These are phyloP conservation scores for Nowickia ferox DNA, from an alignment of 2,888 invertebrate genomes.

Conservation along the genomic window DNA sequence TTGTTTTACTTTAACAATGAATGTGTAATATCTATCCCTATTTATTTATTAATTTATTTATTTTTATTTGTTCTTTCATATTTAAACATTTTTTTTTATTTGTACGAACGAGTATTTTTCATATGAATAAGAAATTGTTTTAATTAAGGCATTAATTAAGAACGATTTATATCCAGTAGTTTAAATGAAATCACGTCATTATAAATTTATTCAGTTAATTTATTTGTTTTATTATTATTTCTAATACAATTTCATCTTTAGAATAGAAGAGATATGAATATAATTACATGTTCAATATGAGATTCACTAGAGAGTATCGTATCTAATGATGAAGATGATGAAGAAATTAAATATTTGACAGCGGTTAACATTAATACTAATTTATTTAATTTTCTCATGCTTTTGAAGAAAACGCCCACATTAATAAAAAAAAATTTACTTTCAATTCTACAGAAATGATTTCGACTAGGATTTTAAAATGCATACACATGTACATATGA, in stretches of 20 bases:
- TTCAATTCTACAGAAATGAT: neutral
- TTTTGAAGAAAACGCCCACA: conserved; percentile 29
- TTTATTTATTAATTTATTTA: conserved; percentile 49
- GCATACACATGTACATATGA: neutral
- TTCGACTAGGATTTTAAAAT: neutral
- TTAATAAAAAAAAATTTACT: neutral
- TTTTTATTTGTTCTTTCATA: conserved; percentile 26
- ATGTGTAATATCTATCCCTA: conserved; percentile 39
- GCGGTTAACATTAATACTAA: conserved; percentile 56
- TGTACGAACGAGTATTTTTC: neutral
- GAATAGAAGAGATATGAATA: conserved; percentile 50
- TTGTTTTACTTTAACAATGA: conserved; percentile 55
- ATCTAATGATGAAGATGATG: neutral
- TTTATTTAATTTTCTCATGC: conserved; percentile 51
- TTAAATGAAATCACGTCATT: conserved; percentile 71
- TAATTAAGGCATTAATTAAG: conserved; percentile 71
- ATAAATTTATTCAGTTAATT: conserved; percentile 59
- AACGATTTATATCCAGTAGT: conserved; percentile 68
- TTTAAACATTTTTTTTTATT: conserved; percentile 25
- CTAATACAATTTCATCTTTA: conserved; percentile 41
- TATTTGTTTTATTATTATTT: conserved; percentile 37
- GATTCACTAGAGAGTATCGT: neutral
- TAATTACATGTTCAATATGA: conserved; percentile 57
- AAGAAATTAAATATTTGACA: conserved; percentile 62
- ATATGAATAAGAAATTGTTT: conserved; percentile 63